Evolutionary conservation across 1,140 invertebrate species (phyloP).

Genomic region (Drosophila ercepeae): DNA sequence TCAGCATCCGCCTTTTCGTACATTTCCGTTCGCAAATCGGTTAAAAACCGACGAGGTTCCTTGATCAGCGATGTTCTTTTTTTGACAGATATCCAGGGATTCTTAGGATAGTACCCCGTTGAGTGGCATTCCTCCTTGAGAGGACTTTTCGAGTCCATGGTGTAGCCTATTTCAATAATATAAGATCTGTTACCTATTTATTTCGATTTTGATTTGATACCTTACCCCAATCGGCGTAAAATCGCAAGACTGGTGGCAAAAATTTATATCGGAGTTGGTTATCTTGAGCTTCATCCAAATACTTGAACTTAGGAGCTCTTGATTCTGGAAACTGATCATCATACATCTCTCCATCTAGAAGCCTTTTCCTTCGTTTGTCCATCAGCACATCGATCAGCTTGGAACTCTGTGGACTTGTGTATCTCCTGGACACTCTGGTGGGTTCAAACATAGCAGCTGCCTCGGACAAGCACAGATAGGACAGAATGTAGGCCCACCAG

Average conservation of each 20-base stretch:
- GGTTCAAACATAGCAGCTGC: not conserved
- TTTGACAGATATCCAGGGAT: not conserved
- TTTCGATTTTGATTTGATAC: not conserved
- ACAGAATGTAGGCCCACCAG: not conserved
- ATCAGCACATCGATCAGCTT: not conserved
- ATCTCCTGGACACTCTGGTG: not conserved
- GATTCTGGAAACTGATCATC: not conserved
- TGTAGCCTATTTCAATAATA: not conserved
- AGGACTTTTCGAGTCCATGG: not conserved
- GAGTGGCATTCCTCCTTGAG: not conserved
- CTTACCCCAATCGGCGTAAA: constrained; percentile 1
- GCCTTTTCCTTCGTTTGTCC: not conserved
- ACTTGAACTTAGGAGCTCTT: not conserved
- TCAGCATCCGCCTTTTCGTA: not conserved
- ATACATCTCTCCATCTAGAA: not conserved
- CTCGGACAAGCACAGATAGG: constrained; percentile 3
- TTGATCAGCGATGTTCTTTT: not conserved
- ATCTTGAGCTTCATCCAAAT: not conserved
- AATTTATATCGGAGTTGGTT: not conserved
- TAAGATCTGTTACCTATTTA: not conserved
- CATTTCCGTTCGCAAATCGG: not conserved
- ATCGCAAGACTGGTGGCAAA: not conserved
- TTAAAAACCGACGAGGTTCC: not conserved
- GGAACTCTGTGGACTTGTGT: not conserved
- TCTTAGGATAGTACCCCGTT: not conserved